Conservation (phyloP, 2,888 invertebrate genomes). For the Drosophila mayaguana region DNA sequence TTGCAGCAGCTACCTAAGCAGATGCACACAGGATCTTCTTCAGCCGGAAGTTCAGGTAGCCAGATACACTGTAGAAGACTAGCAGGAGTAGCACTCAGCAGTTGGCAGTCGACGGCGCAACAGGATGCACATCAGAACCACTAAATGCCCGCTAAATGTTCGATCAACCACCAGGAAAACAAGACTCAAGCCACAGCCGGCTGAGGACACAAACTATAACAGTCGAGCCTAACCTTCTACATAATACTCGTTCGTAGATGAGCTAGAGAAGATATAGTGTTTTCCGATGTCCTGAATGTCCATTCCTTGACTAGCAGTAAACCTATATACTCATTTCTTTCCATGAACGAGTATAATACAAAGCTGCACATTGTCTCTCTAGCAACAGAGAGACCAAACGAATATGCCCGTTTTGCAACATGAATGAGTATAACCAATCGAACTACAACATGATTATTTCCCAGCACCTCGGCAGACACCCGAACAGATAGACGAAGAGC, state of each 20-base stretch:
- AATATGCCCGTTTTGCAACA: background rate
- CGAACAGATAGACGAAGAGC: background rate
- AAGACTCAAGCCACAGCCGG: background rate
- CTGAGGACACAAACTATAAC: background rate
- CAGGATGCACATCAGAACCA: conserved; percentile 72
- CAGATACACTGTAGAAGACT: conserved; percentile 38
- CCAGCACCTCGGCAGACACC: background rate
- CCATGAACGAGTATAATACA: no score
- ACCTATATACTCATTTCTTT: no score
- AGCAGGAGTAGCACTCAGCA: background rate
- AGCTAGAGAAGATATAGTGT: background rate
- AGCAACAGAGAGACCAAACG: background rate
- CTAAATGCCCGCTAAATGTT: conserved; percentile 6
- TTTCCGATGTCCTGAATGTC: background rate
- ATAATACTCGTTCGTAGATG: background rate
- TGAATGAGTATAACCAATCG: background rate
- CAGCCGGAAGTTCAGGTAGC: conserved; percentile 77
- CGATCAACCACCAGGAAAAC: conserved; percentile 8
- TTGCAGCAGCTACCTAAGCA: conserved; percentile 45
- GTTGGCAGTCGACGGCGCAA: conserved; percentile 42
- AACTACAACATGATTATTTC: background rate
- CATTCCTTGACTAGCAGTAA: no score
- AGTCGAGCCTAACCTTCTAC: background rate
- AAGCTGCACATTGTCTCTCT: no score
- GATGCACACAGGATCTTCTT: conserved; percentile 24